A percentile compares a stretch with the other conserved stretches of the same genome.
phyloP scores from a whole-genome alignment of 2,797 vertebrate genomes.

The Cossypha heuglini region DNA sequence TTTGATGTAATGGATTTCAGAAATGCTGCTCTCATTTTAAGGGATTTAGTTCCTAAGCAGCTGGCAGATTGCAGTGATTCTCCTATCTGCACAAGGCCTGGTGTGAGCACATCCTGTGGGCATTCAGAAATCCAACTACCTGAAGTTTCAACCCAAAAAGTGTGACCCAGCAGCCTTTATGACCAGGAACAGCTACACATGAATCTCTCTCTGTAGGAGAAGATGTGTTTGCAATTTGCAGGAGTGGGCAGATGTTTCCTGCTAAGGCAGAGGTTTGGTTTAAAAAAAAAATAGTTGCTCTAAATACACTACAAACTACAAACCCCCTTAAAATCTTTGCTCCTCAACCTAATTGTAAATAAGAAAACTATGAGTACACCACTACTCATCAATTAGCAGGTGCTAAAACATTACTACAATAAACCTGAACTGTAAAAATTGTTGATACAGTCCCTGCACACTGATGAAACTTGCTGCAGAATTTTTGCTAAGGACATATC shows the following conservation, averaged over 20 bases:
- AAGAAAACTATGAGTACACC: not conserved
- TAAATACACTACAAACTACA: not conserved
- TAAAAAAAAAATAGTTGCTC: not conserved
- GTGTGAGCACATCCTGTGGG: not conserved
- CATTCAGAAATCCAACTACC: not conserved
- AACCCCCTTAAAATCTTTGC: not conserved
- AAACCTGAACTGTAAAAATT: not conserved
- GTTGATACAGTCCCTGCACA: not conserved
- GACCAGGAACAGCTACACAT: not conserved
- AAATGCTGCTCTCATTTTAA: not conserved
- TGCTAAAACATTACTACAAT: not conserved
- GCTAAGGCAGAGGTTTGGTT: not conserved
- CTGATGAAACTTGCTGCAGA: not conserved
- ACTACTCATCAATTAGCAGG: not conserved
- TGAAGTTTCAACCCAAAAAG: not conserved
- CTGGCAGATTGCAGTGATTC: not conserved
- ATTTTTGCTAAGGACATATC: not conserved
- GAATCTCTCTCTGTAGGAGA: not conserved
- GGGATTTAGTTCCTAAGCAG: conserved; percentile 12
- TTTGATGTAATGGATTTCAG: conserved; percentile 15
- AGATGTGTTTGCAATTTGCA: not conserved
- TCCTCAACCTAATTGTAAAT: not conserved
- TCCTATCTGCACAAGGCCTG: not conserved
- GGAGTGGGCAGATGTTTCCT: not conserved
- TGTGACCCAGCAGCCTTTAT: not conserved